These are phyloP conservation scores for Scomberomorus guttatus DNA, from an alignment of 2,797 vertebrate species.

Conservation along the genomic window DNA sequence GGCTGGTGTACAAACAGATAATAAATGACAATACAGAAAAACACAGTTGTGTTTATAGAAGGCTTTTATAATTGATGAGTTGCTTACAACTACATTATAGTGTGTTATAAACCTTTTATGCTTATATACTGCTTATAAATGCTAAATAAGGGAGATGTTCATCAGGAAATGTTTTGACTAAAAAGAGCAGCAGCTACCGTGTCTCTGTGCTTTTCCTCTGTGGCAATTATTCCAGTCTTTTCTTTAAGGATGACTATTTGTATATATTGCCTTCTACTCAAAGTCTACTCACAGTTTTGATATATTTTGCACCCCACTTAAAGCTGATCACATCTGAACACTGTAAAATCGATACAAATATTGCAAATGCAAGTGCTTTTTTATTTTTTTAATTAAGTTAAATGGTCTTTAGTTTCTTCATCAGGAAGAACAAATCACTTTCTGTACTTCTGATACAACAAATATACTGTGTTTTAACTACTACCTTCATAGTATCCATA, in stretches of 20 bases:
- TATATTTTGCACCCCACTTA: neutral
- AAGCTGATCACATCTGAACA: neutral
- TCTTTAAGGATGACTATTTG: neutral
- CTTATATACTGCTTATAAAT: neutral
- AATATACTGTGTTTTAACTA: neutral
- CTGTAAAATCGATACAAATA: neutral
- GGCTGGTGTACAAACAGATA: no score
- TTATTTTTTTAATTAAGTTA: neutral
- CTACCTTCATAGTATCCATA: neutral
- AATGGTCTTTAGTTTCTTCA: conserved; percentile 10
- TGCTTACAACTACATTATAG: no score
- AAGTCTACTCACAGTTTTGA: conserved; percentile 1
- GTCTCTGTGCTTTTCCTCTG: neutral
- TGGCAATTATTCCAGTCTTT: neutral
- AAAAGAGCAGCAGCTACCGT: conserved; percentile 20
- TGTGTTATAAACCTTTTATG: neutral
- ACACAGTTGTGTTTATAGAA: no score
- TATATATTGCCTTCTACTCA: neutral
- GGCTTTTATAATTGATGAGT: no score
- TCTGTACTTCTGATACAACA: neutral
- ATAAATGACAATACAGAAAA: neutral
- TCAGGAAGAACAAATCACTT: neutral
- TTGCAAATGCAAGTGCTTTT: neutral
- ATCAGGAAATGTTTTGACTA: conserved; percentile 1
- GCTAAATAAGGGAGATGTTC: neutral